These are phyloP conservation scores for Crotalus viridis DNA, from an alignment of 2,113 vertebrate genomes.

Conservation along the genomic window DNA sequence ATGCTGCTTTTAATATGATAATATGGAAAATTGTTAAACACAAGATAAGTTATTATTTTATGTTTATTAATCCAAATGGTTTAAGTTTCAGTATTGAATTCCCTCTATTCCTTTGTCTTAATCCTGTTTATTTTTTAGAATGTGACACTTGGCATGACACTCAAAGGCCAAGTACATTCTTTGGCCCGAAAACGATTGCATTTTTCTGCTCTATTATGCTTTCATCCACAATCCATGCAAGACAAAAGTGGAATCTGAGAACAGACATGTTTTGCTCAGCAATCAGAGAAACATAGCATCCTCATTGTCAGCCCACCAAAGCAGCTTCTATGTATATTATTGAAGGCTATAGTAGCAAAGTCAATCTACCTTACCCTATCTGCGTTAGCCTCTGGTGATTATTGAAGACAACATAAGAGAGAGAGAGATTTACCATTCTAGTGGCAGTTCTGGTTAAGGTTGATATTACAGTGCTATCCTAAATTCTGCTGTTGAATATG, in stretches of 20 bases:
- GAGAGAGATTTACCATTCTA: not conserved
- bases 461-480: not conserved
- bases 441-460: not conserved
- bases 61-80: not conserved
- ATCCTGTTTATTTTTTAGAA: not conserved
- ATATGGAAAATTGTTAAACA: not conserved
- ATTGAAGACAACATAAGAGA: not conserved
- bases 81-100: not conserved
- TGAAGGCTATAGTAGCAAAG: not conserved
- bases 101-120: not conserved
- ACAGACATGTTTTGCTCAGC: not conserved
- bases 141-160: not conserved
- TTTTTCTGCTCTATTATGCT: not conserved
- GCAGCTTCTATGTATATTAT: not conserved
- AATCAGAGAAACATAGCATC: not conserved
- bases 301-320: not conserved
- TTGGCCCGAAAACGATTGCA: not conserved
- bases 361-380: not conserved
- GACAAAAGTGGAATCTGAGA: not conserved
- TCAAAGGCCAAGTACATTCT: not conserved
- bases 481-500: not conserved
- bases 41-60: not conserved
- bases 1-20: not conserved
- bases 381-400: not conserved
- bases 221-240: not conserved